These are phyloP conservation scores for Tethya wilhelma DNA, from an alignment of 37 sponge, comb jelly and placozoan genomes.

Conservation along the genomic window DNA sequence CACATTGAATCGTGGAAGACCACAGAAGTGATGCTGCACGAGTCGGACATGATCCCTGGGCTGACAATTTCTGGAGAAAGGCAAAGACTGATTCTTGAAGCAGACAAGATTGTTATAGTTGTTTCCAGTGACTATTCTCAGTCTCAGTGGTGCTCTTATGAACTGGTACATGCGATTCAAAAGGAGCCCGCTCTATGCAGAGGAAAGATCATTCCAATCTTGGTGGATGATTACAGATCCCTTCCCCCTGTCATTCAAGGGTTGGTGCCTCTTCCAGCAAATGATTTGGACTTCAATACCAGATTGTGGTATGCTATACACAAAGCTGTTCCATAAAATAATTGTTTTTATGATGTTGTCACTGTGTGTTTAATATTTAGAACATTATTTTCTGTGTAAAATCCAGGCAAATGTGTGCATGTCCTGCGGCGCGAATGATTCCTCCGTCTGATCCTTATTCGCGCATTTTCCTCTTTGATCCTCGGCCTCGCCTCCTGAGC, in stretches of 20 bases:
- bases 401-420: no score
- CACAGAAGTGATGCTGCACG: conserved; percentile 17
- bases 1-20: conserved; percentile 6
- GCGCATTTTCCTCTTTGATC: no score
- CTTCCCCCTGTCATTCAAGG: conserved; percentile 19
- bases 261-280: background rate
- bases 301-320: no score
- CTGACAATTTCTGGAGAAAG: conserved; percentile 26
- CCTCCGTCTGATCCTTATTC: no score
- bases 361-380: no score
- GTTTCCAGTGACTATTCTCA: conserved; percentile 23
- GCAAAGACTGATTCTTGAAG: conserved; percentile 19
- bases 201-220: conserved; percentile 40
- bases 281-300: conserved; percentile 23
- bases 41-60: conserved; percentile 35
- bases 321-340: no score
- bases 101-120: conserved; percentile 39
- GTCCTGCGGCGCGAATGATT: no score
- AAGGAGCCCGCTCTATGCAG: conserved; percentile 10
- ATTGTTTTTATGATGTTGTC: no score
- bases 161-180: conserved; percentile 31
- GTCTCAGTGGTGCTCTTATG: conserved; percentile 38
- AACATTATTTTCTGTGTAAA: no score
- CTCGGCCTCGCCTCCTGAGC: no score
- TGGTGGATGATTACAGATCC: background rate